Percentiles rank a stretch among this genome's conserved stretches.
phyloP scores from a whole-genome alignment of 1,140 invertebrate species.

The Ceratosolen fusciceps region DNA sequence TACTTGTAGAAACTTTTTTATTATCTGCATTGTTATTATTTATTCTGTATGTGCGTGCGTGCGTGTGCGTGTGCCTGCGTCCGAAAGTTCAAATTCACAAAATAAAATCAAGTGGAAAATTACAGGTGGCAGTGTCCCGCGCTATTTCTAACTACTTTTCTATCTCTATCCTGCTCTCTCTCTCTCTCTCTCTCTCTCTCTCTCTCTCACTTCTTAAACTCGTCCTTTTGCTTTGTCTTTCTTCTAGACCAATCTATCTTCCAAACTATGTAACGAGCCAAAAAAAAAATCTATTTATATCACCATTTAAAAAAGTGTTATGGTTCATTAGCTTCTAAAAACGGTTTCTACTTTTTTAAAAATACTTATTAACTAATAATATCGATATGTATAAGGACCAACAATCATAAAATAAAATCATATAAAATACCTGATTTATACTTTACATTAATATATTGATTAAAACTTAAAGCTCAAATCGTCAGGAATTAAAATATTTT shows the following conservation, averaged over 20 bases:
- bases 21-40: background rate
- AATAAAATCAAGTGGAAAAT: conserved; percentile 7
- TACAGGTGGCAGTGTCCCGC: conserved; percentile 15
- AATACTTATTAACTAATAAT: background rate
- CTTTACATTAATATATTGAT: no score
- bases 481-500: no score
- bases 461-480: no score
- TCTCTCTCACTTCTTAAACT: background rate
- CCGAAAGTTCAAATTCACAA: no score
- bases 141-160: background rate
- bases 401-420: no score
- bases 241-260: conserved; percentile 5
- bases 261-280: background rate
- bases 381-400: no score
- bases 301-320: background rate
- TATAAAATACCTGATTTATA: no score
- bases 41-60: no score
- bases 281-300: background rate
- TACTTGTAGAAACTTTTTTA: no score
- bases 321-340: background rate
- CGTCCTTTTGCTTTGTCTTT: background rate
- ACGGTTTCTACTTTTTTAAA: background rate
- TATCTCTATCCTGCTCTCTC: background rate
- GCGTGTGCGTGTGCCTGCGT: no score
- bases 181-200: background rate